Evolutionary conservation across 1,140 invertebrate species (phyloP), one percentile per base, ranked within the genome.

Genomic region (Drosophila bocqueti): DNA sequence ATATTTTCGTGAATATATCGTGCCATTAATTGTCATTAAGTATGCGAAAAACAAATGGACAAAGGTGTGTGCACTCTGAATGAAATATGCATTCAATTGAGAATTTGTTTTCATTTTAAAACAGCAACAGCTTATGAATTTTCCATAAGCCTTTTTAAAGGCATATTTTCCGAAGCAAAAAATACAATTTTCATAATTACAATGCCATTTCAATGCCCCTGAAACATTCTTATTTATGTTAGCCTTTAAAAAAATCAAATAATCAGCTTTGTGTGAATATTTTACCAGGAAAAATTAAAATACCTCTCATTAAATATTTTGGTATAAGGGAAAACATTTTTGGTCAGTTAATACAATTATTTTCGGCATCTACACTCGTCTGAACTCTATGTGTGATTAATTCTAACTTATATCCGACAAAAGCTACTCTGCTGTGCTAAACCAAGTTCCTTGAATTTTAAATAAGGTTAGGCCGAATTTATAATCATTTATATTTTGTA

Each of bases 21-120:
- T 78, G 73, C 43, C 58, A 60, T 81, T 81, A 78, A 66, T 71
- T 54, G 55, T 52, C 26, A 76, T 72, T 77, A 63, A 79, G 65
- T 38, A 54, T 73, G 55, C 36, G 52, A 29, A 34, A 78, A 76
- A 59, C 34, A 46, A 61, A 61, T 26, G 18, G 31, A n/a, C 18
- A 40, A 52, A 42, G 38, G 46, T 36, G 13, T 31, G 16, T 42
- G 59, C 50, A 36, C 38, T 58, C n/a, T 13, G 24, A 47, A 71
- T 73, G n/a, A 43, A 71, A 71, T 69, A 71, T 59, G 45, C 54
- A 71, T 49, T 64, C 15, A 24, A 65, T 45, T 26, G 58, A 18
- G 26, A 50, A 29, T 58, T 59, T 59, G 36, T 59, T 73, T 71
- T 59, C 26, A 15, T 58, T 69, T 42, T 34, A 26, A 34, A 29